A percentile compares a stretch with the other conserved stretches of the same genome.
phyloP scores from a whole-genome alignment of 2,888 invertebrate species.

The Artemia sinica region DNA sequence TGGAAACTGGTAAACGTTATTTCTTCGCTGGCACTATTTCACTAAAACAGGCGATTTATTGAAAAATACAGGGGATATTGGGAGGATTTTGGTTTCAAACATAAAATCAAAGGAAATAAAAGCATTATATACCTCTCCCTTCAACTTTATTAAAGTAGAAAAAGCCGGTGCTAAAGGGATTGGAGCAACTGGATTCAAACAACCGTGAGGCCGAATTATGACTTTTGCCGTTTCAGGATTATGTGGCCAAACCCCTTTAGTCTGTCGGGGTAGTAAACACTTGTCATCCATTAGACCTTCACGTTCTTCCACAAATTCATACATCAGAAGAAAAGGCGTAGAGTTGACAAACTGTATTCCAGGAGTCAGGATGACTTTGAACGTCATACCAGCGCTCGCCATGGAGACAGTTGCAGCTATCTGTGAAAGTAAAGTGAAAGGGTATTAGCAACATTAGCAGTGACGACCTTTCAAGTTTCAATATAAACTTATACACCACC shows the following conservation, averaged over 20 bases:
- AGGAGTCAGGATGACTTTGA: neutral
- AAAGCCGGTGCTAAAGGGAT: neutral
- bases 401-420: neutral
- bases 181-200: neutral
- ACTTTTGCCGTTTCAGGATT: neutral
- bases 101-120: too few species aligned
- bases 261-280: neutral
- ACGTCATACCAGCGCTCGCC: conserved; percentile 6
- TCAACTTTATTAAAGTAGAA: neutral
- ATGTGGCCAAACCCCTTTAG: conserved; percentile 8
- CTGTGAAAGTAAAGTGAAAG: neutral
- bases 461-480: too few species aligned
- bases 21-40: too few species aligned
- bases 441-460: too few species aligned
- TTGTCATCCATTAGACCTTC: conserved; percentile 10
- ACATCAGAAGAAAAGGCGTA: neutral
- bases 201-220: neutral
- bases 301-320: neutral
- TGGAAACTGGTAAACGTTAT: too few species aligned
- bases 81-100: too few species aligned
- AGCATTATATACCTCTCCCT: neutral
- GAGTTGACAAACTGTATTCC: conserved; percentile 13
- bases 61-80: too few species aligned
- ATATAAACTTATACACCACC: too few species aligned
- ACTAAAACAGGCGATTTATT: too few species aligned